Evolutionary conservation across 2,113 vertebrate species (phyloP), one percentile per base, ranked within the genome.

Genomic region (Passer domesticus): DNA sequence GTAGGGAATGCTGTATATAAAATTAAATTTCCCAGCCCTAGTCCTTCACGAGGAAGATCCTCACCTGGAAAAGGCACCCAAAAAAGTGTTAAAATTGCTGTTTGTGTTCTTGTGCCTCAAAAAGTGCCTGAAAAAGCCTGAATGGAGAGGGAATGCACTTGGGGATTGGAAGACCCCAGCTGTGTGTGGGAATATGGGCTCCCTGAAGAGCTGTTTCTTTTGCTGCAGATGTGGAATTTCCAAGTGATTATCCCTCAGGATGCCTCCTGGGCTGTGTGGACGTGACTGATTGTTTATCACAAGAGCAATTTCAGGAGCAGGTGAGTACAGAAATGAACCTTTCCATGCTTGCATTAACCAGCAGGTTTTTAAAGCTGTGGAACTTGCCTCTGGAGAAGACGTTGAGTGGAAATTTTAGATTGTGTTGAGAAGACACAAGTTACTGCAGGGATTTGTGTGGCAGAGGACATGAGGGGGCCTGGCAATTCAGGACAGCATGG

Each of bases 181-280:
- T 84, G 14, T 30, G 9, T 41, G 53, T 25, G 59, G 50, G 44
- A 33, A 20, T 64, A 20, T 62, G 46, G 17, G 9, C 33, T 53
- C 58, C 63, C 87, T 78, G 52, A 92, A 68, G 96, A 73, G 33
- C 28, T 77, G 67, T 93, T 92, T 89, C 89, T 95, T 56, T 96
- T 86, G 76, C 58, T 95, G 52, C 97, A 99, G 99, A 98, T 92
- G 94, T 98, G 92, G 98, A 96, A 85, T 99, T 99, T 97, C 99
- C 99, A 27, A 97, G 92, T 9, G 98, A 99, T 75, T 99, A 99
- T 97, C 99, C 99, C 72, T 99, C 98, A 17, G 98, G 98, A 77
- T 99, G 99, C 97, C 97, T 99, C 92, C 95, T 99, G 47, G 99
- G 99, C 87, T 99, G 98, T 15, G 98, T 99, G 95, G 98, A 99